Evolutionary conservation across 1,140 invertebrate species (phyloP).

Genomic region (Aethina tumida): DNA sequence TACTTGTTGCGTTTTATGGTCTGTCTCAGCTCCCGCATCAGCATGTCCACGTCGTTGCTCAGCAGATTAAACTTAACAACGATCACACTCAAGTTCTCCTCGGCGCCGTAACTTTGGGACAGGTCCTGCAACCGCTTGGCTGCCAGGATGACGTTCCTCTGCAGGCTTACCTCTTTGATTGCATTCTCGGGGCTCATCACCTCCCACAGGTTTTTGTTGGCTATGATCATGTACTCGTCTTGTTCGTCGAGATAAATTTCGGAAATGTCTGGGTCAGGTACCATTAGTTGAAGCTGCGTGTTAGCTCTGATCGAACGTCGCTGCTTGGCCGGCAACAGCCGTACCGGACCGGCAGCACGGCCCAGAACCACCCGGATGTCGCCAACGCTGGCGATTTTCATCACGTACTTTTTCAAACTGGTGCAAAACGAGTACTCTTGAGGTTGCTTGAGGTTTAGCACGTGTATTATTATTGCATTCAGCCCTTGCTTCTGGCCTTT

Average conservation of each 20-base stretch:
- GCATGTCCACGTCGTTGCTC: constrained; percentile 54
- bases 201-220: constrained; percentile 68
- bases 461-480: constrained; percentile 61
- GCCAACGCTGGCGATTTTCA: constrained; percentile 63
- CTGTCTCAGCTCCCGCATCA: constrained; percentile 66
- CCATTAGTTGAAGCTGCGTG: constrained; percentile 49
- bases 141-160: constrained; percentile 64
- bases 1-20: constrained; percentile 50
- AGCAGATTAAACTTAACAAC: constrained; percentile 58
- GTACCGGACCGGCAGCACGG: constrained; percentile 49
- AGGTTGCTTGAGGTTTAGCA: constrained; percentile 45
- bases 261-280: constrained; percentile 64
- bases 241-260: constrained; percentile 66
- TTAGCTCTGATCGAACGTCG: constrained; percentile 53
- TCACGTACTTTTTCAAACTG: constrained; percentile 42
- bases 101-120: constrained; percentile 70
- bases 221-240: constrained; percentile 72
- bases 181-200: constrained; percentile 64
- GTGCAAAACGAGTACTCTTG: constrained; percentile 36
- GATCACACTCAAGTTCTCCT: constrained; percentile 69
- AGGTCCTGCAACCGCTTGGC: constrained; percentile 73
- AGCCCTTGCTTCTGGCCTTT: constrained; percentile 58
- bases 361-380: constrained; percentile 62
- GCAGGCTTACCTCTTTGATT: constrained; percentile 60
- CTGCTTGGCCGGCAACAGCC: constrained; percentile 42